These are phyloP conservation scores for Orthonyx spaldingii DNA, from an alignment of 2,113 vertebrate genomes.

Conservation along the genomic window DNA sequence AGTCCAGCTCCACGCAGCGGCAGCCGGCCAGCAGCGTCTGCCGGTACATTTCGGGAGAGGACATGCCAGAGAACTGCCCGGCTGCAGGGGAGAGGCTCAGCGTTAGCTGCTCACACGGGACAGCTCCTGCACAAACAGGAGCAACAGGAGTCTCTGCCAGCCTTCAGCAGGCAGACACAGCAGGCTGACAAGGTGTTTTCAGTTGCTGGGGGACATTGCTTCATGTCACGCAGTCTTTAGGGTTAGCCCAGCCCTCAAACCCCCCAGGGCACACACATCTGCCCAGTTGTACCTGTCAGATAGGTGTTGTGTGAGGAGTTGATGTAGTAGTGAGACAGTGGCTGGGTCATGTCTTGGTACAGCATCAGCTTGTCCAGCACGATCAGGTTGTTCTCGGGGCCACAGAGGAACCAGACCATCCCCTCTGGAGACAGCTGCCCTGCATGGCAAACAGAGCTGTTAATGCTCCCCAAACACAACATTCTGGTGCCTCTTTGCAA, in stretches of 20 bases:
- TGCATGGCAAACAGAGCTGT: slow-evolving; percentile 32
- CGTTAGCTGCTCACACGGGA: rapidly evolving
- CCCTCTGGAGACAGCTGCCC: slow-evolving; percentile 92
- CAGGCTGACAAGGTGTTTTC: background rate
- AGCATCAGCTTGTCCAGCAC: slow-evolving; percentile 82
- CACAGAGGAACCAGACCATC: slow-evolving; percentile 87
- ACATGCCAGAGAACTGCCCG: slow-evolving; percentile 92
- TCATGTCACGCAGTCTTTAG: background rate
- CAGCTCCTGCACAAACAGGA: background rate
- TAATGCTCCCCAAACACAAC: rapidly evolving
- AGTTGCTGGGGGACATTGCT: background rate
- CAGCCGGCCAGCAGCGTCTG: slow-evolving; percentile 92
- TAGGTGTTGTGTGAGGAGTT: slow-evolving; percentile 99
- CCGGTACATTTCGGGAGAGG: slow-evolving; percentile 96
- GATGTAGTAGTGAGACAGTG: slow-evolving; percentile 91
- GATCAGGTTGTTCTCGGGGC: slow-evolving; percentile 85
- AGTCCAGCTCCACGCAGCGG: slow-evolving; percentile 95
- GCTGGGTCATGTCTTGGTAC: slow-evolving; percentile 91
- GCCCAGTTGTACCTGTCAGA: slow-evolving; percentile 83
- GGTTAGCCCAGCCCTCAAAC: background rate
- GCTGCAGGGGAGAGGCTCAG: slow-evolving; percentile 65
- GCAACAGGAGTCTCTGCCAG: background rate
- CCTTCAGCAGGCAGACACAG: background rate
- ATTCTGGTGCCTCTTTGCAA: background rate
- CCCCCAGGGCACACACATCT: background rate